These are phyloP conservation scores for Pseudomyrmex gracilis DNA, from an alignment of 1,140 invertebrate species.

Conservation along the genomic window DNA sequence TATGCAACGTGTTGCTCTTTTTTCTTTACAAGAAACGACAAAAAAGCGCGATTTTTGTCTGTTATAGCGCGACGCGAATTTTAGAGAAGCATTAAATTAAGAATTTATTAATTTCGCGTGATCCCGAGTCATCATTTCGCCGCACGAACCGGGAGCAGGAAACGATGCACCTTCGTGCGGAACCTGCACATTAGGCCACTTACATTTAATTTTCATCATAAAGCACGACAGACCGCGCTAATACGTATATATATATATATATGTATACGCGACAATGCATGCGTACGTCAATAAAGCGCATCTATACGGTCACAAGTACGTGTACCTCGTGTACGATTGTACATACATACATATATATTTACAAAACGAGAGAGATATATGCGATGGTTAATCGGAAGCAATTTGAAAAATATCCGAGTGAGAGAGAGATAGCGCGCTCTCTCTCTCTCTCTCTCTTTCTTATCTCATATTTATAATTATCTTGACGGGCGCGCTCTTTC, in stretches of 20 bases:
- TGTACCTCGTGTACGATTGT: neutral
- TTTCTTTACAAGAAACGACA: neutral
- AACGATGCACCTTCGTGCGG: constrained; percentile 39
- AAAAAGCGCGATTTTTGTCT: neutral
- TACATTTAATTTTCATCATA: constrained; percentile 57
- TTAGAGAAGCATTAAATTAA: too few species aligned
- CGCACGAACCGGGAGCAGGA: constrained; percentile 41
- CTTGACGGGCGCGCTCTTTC: neutral
- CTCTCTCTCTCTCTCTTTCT: too few species aligned
- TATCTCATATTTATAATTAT: constrained; percentile 49
- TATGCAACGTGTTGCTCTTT: neutral
- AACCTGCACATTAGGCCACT: constrained; percentile 48
- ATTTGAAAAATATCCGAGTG: constrained; percentile 41
- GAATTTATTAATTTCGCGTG: constrained; percentile 33
- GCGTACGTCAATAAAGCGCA: constrained; percentile 21
- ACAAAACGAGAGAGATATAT: neutral
- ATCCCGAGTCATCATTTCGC: constrained; percentile 48
- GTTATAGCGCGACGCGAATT: neutral
- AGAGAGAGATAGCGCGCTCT: neutral
- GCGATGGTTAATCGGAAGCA: constrained; percentile 9
- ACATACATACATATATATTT: neutral
- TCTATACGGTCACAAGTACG: constrained; percentile 15
- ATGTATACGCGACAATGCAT: constrained; percentile 7
- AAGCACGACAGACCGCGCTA: neutral
- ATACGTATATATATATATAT: neutral